A percentile compares a stretch with the other conserved stretches of the same genome.
Conservation (phyloP, 1,140 invertebrate genomes). For the Elymnias hypermnestra region DNA sequence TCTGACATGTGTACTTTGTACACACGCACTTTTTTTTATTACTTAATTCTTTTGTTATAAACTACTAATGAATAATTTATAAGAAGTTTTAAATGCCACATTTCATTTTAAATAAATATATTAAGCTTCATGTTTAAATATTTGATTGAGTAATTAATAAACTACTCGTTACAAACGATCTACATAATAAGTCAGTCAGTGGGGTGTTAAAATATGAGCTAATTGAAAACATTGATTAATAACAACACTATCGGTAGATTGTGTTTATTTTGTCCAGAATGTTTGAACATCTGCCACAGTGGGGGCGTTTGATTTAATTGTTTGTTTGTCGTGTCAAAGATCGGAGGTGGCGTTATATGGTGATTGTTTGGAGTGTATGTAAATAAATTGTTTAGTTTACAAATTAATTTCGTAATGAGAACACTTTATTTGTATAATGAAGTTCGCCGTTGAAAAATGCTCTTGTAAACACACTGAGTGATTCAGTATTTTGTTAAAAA, state of each 20-base stretch:
- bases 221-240: conserved; percentile 37
- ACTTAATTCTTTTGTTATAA: no score
- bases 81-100: no score
- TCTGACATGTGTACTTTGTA: no score
- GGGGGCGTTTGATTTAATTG: conserved; percentile 15
- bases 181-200: neutral
- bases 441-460: neutral
- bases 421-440: no score
- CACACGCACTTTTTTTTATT: no score
- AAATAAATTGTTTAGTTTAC: conserved; percentile 3
- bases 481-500: no score
- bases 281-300: conserved; percentile 37
- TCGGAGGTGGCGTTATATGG: conserved; percentile 16
- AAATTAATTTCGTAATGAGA: conserved; percentile 1
- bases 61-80: no score
- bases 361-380: neutral
- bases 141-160: no score
- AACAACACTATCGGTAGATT: conserved; percentile 26
- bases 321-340: conserved; percentile 22
- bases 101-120: no score
- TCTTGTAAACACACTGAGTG: no score
- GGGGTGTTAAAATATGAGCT: conserved; percentile 11
- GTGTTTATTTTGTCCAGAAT: conserved; percentile 27
- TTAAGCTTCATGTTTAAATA: no score
- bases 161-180: neutral